Evolutionary conservation across 2,113 vertebrate species (phyloP).

Genomic region (Ophthalmolycus amberensis): DNA sequence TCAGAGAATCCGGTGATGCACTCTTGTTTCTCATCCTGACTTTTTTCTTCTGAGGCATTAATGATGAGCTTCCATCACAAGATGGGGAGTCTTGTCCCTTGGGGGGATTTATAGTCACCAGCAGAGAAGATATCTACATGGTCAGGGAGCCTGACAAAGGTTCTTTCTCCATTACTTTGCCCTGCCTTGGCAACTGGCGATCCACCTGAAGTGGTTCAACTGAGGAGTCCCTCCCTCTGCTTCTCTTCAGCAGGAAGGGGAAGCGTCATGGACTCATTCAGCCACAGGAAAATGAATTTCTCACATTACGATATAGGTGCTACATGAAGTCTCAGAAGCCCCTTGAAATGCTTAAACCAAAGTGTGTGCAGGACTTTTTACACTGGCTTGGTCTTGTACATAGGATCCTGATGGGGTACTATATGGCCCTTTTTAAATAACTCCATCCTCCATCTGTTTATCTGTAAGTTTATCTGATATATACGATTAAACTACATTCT

Average conservation of each 20-base stretch:
- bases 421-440: not conserved
- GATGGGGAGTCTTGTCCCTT: not conserved
- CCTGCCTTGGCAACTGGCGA: slow-evolving; percentile 5
- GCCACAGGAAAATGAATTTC: not conserved
- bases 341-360: not conserved
- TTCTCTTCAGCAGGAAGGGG: slow-evolving; percentile 12
- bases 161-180: slow-evolving; percentile 7
- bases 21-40: not conserved
- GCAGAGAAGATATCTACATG: not conserved
- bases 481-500: not conserved
- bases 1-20: not conserved
- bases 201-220: not conserved
- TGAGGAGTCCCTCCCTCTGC: not conserved
- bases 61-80: not conserved
- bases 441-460: not conserved
- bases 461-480: not conserved
- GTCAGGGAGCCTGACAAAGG: not conserved
- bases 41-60: not conserved
- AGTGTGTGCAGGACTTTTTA: not conserved
- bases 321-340: not conserved
- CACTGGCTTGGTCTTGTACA: not conserved
- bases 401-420: not conserved
- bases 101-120: not conserved
- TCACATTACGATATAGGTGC: not conserved
- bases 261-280: slow-evolving; percentile 19